Conservation (phyloP, 2,888 invertebrate species). For the Macrophya annulata region DNA sequence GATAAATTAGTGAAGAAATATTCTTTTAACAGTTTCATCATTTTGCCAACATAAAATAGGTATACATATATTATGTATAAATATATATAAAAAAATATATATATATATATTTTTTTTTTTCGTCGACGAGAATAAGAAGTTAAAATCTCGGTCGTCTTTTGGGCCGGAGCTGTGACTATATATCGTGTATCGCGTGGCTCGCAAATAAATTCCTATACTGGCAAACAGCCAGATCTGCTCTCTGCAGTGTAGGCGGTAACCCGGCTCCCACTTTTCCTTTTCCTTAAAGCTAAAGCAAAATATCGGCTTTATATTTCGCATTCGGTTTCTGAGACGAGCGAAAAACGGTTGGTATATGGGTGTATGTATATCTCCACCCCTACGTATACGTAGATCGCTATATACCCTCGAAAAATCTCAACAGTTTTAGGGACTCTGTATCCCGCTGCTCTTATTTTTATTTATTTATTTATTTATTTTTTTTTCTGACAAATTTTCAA, state of each 20-base stretch:
- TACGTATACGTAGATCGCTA: not conserved
- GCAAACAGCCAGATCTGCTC: constrained; percentile 61
- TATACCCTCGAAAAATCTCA: not conserved
- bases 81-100: no score
- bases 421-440: not conserved
- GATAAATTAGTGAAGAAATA: not conserved
- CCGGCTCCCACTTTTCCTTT: constrained; percentile 29
- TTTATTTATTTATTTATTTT: no score
- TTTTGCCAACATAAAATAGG: not conserved
- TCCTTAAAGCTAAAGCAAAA: constrained; percentile 49
- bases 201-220: constrained; percentile 63
- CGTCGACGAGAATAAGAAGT: constrained; percentile 2
- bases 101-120: not conserved
- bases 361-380: not conserved
- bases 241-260: constrained; percentile 44
- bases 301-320: constrained; percentile 54
- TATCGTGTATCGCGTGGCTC: constrained; percentile 47
- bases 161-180: not conserved
- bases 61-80: not conserved
- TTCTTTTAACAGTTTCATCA: not conserved
- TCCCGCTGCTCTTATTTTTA: not conserved
- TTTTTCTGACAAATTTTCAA: not conserved
- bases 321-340: constrained; percentile 43
- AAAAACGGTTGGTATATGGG: not conserved
- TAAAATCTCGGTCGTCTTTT: constrained; percentile 37